Evolutionary conservation across 1,140 invertebrate species (phyloP).

Genomic region (Bombus terrestris): DNA sequence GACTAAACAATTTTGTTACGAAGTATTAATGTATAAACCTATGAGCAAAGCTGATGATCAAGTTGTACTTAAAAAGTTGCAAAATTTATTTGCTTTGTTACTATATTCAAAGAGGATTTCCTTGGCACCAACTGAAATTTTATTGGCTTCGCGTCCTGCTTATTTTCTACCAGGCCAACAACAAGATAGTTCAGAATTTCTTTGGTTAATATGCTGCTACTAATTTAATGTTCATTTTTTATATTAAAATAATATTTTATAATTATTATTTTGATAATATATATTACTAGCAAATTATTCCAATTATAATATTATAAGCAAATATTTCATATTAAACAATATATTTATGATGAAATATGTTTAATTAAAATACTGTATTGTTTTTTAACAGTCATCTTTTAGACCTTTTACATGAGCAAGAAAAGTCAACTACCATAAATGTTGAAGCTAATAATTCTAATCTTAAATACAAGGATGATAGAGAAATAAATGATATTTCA

Average conservation of each 20-base stretch:
- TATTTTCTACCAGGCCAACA: slow-evolving; percentile 90
- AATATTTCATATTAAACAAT: too few species aligned
- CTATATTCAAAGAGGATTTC: slow-evolving; percentile 86
- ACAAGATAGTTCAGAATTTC: slow-evolving; percentile 94
- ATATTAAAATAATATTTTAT: slow-evolving; percentile 14
- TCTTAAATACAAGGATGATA: slow-evolving; percentile 69
- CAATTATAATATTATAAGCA: too few species aligned
- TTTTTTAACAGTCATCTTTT: slow-evolving; percentile 83
- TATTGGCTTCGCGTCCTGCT: slow-evolving; percentile 86
- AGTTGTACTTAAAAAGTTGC: slow-evolving; percentile 86
- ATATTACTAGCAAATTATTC: background rate
- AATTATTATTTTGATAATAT: background rate
- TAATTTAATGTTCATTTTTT: slow-evolving; percentile 38
- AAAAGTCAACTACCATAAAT: slow-evolving; percentile 78
- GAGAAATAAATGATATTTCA: slow-evolving; percentile 60
- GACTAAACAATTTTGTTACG: slow-evolving; percentile 88
- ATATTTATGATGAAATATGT: background rate
- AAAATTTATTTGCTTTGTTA: slow-evolving; percentile 89
- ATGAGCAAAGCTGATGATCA: slow-evolving; percentile 71
- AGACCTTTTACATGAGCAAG: slow-evolving; percentile 88
- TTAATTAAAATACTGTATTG: background rate
- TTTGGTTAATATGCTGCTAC: slow-evolving; percentile 84
- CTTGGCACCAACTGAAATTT: slow-evolving; percentile 88
- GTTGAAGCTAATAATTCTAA: slow-evolving; percentile 58
- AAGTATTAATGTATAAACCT: slow-evolving; percentile 74